Conservation (phyloP, 2,888 invertebrate genomes). For the Drosophila antonietae region DNA sequence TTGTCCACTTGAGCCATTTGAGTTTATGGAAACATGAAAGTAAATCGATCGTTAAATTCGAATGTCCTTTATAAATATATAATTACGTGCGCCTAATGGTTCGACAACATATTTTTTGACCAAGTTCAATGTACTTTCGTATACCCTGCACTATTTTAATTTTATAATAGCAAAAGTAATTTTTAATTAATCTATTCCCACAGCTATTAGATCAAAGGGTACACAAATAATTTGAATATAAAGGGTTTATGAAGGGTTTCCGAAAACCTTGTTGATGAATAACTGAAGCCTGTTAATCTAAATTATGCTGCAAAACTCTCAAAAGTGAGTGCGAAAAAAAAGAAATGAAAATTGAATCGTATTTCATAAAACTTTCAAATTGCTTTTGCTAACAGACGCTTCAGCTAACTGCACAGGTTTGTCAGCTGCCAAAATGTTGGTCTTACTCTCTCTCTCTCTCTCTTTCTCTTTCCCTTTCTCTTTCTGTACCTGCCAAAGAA, state of each 20-base stretch:
- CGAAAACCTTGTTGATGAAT: neutral
- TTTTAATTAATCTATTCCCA: neutral
- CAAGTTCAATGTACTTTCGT: neutral
- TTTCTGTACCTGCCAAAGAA: neutral
- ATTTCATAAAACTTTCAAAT: constrained; percentile 29
- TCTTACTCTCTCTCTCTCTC: neutral
- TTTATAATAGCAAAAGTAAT: neutral
- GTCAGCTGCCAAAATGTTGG: constrained; percentile 30
- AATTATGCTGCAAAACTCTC: constrained; percentile 17
- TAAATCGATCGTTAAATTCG: constrained; percentile 30
- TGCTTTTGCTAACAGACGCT: constrained; percentile 16
- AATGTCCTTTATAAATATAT: constrained; percentile 22
- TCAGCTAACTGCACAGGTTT: constrained; percentile 15
- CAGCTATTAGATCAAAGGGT: neutral
- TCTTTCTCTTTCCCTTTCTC: neutral
- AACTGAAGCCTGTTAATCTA: constrained; percentile 39
- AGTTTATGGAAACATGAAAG: constrained; percentile 6
- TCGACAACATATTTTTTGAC: neutral
- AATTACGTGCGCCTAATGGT: constrained; percentile 23
- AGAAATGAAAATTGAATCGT: neutral
- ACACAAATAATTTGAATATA: neutral
- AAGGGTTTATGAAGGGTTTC: neutral
- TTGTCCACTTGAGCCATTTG: constrained; percentile 13
- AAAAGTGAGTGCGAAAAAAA: constrained; percentile 2
- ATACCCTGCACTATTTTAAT: constrained; percentile 19